Evolutionary conservation across 2,113 vertebrate genomes (phyloP), one percentile per base, ranked within the genome.

Genomic region (Tinamus guttatus): DNA sequence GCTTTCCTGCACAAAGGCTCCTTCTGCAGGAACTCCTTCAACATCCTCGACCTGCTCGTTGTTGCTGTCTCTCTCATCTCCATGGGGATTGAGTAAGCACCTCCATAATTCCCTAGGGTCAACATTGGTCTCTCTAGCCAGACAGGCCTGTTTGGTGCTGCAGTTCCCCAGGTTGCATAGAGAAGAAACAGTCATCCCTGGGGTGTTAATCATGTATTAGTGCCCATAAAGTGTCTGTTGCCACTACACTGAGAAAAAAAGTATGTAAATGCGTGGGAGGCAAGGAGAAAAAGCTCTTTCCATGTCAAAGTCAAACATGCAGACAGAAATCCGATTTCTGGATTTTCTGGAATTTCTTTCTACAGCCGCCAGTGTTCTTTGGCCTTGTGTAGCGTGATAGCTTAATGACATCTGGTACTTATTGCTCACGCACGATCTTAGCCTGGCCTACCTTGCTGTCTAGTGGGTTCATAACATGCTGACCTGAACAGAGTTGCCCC

Each of bases 1-100:
- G 99, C 99, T 17, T 99, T 99, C 96, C 98, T 99, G 96, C 99
- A 99, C 87, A 98, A 98, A 86, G 99, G 99, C 67, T 99, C 99
- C 58, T 99, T 99, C 98, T 99, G 99, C 93, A 98, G 99, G 76
- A 99, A 99, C 97, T 99, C 98, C 77, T 99, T 99, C 98, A 99
- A 99, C 94, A 99, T 99, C 94, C 98, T 99, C 58, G 99, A 99
- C 97, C 98, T 99, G 91, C 97, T 99, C 77, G 99, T 99, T 93
- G 99, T 99, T 2, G 97, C 97, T 2, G 99, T 99, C 64, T 99
- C 99, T 6, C 99, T 99, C 69, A 98, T 99, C 90, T 99, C 99
- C 70, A 99, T 99, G 98, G 98, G 98, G 74, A 98, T 99, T 10
- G 98, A 99, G 99, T 99, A 97, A 99, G 99, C 97, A 56, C 30